Conservation (phyloP, 1,140 invertebrate species). For the Plodia interpunctella region DNA sequence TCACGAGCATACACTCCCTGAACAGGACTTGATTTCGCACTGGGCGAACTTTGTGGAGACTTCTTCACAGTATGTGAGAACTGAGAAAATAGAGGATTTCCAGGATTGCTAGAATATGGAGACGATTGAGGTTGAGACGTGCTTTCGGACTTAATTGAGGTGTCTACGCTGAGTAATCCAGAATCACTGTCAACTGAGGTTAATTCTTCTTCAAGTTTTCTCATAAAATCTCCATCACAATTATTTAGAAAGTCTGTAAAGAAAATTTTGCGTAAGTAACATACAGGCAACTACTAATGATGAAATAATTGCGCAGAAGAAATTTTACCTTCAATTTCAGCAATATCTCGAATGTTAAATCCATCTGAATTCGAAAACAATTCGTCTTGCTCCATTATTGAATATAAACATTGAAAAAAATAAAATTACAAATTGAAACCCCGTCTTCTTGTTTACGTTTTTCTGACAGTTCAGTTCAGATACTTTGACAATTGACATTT, state of each 20-base stretch:
- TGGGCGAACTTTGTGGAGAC: constrained; percentile 26
- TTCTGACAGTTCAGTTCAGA: constrained; percentile 26
- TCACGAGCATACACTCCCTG: constrained; percentile 45
- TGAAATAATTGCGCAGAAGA: constrained; percentile 3
- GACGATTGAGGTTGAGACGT: constrained; percentile 40
- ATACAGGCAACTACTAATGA: not conserved
- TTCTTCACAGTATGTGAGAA: constrained; percentile 40
- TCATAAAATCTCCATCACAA: constrained; percentile 70
- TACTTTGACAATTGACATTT: constrained; percentile 36
- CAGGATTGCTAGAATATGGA: constrained; percentile 40
- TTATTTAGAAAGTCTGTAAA: constrained; percentile 64
- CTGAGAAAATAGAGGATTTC: constrained; percentile 64
- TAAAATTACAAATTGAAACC: not conserved
- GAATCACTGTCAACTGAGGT: constrained; percentile 47
- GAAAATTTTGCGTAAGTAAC: not conserved
- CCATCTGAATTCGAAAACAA: constrained; percentile 58
- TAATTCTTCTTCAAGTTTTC: constrained; percentile 62
- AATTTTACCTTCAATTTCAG: constrained; percentile 62
- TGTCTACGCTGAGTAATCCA: constrained; percentile 46
- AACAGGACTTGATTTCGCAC: constrained; percentile 46
- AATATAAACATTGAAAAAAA: constrained; percentile 17
- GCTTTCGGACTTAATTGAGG: constrained; percentile 37
- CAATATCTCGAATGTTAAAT: constrained; percentile 62
- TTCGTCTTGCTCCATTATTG: constrained; percentile 53
- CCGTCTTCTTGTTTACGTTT: constrained; percentile 60